Percentiles rank a stretch among this genome's conserved stretches.
phyloP scores from a whole-genome alignment of 1,140 invertebrate genomes.

The Lutraria rhynchaena region DNA sequence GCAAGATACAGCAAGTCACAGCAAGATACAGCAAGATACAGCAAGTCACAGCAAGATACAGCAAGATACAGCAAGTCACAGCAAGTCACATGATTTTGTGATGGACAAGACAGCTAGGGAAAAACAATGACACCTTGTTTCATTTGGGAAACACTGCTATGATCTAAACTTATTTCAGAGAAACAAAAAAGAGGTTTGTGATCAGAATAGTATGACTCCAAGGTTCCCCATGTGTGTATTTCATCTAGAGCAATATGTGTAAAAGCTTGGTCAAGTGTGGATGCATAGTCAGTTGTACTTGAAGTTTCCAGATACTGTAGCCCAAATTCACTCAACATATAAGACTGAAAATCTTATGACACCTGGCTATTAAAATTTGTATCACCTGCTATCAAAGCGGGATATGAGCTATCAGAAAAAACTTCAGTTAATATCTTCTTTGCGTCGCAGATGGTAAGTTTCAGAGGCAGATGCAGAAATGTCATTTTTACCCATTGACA shows the following conservation, averaged over 20 bases:
- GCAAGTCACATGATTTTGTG: no score
- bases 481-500: neutral
- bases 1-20: no score
- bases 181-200: conserved; percentile 28
- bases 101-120: no score
- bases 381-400: neutral
- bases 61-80: no score
- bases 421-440: neutral
- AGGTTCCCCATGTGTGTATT: neutral
- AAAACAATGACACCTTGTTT: no score
- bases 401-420: neutral
- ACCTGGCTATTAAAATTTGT: neutral
- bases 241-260: neutral
- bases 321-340: neutral
- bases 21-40: no score
- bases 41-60: no score
- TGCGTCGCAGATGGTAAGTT: neutral
- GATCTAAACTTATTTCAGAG: conserved; percentile 7
- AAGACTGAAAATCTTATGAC: neutral
- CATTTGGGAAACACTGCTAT: no score
- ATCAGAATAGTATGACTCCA: conserved; percentile 33
- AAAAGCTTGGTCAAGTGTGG: neutral
- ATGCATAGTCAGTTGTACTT: neutral
- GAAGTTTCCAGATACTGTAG: neutral
- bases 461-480: neutral